Conservation (phyloP, 2,113 vertebrate species). For the Lipophrys pholis region DNA sequence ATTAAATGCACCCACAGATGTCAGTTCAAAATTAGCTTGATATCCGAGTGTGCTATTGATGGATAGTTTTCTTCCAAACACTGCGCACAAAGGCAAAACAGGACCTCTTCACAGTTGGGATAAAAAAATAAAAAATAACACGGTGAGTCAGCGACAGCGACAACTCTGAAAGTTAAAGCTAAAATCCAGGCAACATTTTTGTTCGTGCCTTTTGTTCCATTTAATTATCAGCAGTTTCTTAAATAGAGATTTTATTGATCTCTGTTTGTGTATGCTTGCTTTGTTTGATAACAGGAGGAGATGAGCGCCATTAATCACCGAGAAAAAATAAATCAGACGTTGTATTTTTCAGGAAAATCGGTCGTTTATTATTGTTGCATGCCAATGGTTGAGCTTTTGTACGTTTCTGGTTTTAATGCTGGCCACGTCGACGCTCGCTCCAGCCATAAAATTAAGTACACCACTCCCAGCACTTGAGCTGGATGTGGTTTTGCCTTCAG, state of each 20-base stretch:
- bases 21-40: constrained; percentile 14
- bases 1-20: background rate
- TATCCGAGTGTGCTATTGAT: constrained; percentile 33
- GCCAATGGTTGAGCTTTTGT: no score
- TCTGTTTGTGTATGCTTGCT: background rate
- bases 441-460: no score
- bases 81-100: constrained; percentile 3
- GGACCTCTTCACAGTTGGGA: constrained; percentile 21
- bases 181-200: constrained; percentile 27
- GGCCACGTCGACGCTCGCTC: no score
- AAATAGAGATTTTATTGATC: constrained; percentile 31
- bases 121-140: constrained; percentile 29
- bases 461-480: no score
- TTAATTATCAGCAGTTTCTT: constrained; percentile 35
- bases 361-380: no score
- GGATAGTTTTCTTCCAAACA: constrained; percentile 4
- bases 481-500: no score
- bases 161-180: constrained; percentile 22
- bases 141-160: background rate
- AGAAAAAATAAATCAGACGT: no score
- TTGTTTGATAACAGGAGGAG: background rate
- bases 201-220: constrained; percentile 25
- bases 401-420: no score
- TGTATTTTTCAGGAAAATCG: no score
- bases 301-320: background rate